A percentile compares a stretch with the other conserved stretches of the same genome.
Evolutionary conservation across 2,888 invertebrate species (phyloP).

Genomic region (Amorpha juglandis): DNA sequence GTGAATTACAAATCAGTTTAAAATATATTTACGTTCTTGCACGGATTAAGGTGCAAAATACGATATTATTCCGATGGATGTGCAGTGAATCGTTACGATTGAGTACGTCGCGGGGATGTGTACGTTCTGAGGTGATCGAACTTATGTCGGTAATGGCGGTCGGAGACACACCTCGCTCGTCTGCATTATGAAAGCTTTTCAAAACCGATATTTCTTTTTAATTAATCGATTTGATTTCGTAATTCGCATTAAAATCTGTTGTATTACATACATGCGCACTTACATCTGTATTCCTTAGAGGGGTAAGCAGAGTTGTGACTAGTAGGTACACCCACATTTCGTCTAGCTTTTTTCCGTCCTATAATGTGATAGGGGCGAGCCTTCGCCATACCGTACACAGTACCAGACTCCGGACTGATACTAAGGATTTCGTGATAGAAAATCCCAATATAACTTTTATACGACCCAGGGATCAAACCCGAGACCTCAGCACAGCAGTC

Average conservation of each 20-base stretch:
- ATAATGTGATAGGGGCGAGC: too few relatives aligned
- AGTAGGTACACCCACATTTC: too few relatives aligned
- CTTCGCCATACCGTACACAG: too few relatives aligned
- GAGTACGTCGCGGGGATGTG: neutral
- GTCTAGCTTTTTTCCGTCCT: too few relatives aligned
- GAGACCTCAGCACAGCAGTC: too few relatives aligned
- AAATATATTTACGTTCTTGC: neutral
- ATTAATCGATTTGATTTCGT: neutral
- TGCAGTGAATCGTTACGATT: constrained; percentile 14
- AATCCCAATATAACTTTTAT: too few relatives aligned
- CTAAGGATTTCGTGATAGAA: too few relatives aligned
- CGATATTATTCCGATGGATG: neutral
- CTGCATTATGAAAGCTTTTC: constrained; percentile 12
- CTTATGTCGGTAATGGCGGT: constrained; percentile 15
- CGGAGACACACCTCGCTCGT: constrained; percentile 18
- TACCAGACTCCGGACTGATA: too few relatives aligned
- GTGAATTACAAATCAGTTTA: neutral
- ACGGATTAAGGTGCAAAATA: constrained; percentile 12
- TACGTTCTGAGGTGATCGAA: constrained; percentile 21
- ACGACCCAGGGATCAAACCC: too few relatives aligned
- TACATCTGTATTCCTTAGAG: too few relatives aligned
- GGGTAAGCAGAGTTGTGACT: too few relatives aligned
- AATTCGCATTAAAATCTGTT: neutral
- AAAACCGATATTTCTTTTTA: neutral
- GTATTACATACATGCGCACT: too few relatives aligned